phyloP scores from a whole-genome alignment of 2,888 invertebrate species.

The Incurvaria masculella region DNA sequence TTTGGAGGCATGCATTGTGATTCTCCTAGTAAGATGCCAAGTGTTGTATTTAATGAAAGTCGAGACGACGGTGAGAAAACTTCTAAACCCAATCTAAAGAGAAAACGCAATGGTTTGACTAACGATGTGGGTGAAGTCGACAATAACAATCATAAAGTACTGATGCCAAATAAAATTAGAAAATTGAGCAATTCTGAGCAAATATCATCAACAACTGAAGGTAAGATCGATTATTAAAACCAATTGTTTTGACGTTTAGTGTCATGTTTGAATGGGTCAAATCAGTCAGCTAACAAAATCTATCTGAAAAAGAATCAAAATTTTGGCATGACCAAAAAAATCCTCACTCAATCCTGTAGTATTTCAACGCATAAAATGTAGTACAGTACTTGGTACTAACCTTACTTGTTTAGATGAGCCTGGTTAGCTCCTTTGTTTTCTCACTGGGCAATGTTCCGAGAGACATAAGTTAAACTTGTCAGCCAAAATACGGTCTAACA shows the following conservation, averaged over 20 bases:
- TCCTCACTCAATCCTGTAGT: too few relatives aligned
- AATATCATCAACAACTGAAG: conserved; percentile 45
- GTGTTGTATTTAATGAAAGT: conserved; percentile 36
- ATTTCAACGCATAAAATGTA: too few relatives aligned
- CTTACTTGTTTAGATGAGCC: too few relatives aligned
- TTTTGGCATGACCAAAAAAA: too few relatives aligned
- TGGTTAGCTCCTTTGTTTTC: too few relatives aligned
- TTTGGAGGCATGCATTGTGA: conserved; percentile 33
- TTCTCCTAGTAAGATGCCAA: conserved; percentile 33
- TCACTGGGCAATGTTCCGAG: too few relatives aligned
- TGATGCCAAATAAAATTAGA: conserved; percentile 37
- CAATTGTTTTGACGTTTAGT: conserved; percentile 13
- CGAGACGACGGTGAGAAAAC: conserved; percentile 27
- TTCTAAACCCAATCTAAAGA: conserved; percentile 23
- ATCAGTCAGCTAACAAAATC: too few relatives aligned
- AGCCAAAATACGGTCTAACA: too few relatives aligned
- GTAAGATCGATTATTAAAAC: conserved; percentile 25
- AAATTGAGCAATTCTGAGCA: conserved; percentile 41
- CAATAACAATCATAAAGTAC: conserved; percentile 36
- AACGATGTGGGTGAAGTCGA: conserved; percentile 29
- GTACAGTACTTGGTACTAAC: too few relatives aligned
- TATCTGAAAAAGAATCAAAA: too few relatives aligned
- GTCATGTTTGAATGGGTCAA: conserved; percentile 1
- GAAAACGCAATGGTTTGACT: conserved; percentile 21
- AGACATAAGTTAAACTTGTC: too few relatives aligned